Evolutionary conservation across 2,797 vertebrate genomes (phyloP).

Genomic region (Hemibagrus guttatus): DNA sequence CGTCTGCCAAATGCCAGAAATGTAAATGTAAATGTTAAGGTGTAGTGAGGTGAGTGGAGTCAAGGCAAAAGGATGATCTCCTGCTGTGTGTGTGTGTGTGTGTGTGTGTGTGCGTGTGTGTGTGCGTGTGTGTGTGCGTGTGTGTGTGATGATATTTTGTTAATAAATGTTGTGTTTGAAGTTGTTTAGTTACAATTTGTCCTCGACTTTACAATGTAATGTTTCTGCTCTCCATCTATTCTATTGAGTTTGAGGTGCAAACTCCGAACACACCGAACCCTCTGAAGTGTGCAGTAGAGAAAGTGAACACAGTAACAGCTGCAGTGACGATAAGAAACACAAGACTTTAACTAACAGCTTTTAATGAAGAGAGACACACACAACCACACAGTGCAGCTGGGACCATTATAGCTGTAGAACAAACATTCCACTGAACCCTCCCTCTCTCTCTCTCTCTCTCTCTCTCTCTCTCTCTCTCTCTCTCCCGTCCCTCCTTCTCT

Average conservation of each 20-base stretch:
- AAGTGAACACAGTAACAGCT: not conserved
- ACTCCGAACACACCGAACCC: not conserved
- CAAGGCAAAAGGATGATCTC: too few species aligned
- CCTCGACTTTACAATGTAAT: not conserved
- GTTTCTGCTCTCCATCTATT: not conserved
- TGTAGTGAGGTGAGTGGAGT: not conserved
- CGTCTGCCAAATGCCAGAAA: too few species aligned
- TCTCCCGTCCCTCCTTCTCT: too few species aligned
- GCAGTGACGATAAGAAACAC: not conserved
- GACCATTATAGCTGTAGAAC: not conserved
- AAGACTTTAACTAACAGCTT: not conserved
- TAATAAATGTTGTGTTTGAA: conserved; percentile 1
- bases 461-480: too few species aligned
- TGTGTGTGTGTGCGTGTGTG: too few species aligned
- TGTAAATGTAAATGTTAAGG: too few species aligned
- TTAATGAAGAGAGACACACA: not conserved
- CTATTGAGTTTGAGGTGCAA: not conserved
- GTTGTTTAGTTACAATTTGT: conserved; percentile 11
- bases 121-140: too few species aligned
- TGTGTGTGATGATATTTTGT: not conserved
- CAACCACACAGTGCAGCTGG: not conserved
- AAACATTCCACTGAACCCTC: not conserved
- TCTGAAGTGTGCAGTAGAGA: not conserved
- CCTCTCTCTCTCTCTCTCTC: not conserved
- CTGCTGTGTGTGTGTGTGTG: too few species aligned